These are phyloP conservation scores for Erpobdella octoculata DNA, from an alignment of 2,888 invertebrate species.

Conservation along the genomic window DNA sequence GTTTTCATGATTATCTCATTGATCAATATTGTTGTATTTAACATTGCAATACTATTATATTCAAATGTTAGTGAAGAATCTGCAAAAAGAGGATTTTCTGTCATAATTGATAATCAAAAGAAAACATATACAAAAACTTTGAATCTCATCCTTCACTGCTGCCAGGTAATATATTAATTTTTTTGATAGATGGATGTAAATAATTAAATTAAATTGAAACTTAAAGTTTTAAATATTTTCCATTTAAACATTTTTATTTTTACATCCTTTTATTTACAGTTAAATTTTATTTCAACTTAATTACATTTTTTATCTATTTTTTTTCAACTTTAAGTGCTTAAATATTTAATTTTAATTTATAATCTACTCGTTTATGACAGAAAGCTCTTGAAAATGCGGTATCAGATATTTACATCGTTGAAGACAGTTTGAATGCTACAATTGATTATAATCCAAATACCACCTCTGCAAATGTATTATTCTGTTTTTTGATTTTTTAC, in stretches of 20 bases:
- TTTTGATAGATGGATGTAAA: slow-evolving; percentile 5
- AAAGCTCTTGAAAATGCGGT: background rate
- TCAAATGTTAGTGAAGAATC: background rate
- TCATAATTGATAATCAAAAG: slow-evolving; percentile 16
- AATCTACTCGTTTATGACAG: background rate
- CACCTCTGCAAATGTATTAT: background rate
- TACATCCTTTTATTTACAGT: background rate
- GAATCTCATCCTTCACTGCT: slow-evolving; percentile 6
- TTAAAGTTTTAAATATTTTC: background rate
- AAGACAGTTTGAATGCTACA: background rate
- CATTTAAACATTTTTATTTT: background rate
- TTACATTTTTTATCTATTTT: background rate
- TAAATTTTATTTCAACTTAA: background rate
- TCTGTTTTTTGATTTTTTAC: background rate
- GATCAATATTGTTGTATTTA: too few relatives aligned
- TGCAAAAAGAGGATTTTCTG: slow-evolving; percentile 18
- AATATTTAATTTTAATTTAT: background rate
- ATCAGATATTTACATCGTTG: slow-evolving; percentile 7
- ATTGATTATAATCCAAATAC: background rate
- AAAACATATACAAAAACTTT: background rate
- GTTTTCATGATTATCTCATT: background rate
- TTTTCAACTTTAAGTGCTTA: background rate
- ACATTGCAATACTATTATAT: too few relatives aligned
- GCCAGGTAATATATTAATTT: slow-evolving; percentile 11
- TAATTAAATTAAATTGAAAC: background rate